Conservation (phyloP, 1,140 invertebrate species). For the Acyrthosiphon pisum region DNA sequence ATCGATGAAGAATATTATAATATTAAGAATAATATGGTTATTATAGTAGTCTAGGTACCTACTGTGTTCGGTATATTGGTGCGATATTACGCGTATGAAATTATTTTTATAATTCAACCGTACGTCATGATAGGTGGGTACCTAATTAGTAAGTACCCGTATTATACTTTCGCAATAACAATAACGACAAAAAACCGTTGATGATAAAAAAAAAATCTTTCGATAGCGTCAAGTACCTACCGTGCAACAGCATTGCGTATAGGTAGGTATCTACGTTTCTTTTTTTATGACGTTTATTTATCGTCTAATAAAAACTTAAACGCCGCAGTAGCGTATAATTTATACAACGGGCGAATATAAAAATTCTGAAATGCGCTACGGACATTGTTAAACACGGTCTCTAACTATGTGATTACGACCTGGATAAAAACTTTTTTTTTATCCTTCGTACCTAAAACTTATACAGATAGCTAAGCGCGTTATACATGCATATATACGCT, state of each 20-base stretch:
- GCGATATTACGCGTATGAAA: background rate
- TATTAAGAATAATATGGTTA: background rate
- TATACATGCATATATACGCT: background rate
- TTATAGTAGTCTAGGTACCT: background rate
- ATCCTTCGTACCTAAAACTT: conserved; percentile 24
- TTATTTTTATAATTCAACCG: background rate
- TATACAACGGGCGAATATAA: conserved; percentile 22
- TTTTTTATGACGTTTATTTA: conserved; percentile 39
- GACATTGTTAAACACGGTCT: conserved; percentile 35
- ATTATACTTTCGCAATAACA: background rate
- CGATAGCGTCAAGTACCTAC: background rate
- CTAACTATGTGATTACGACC: conserved; percentile 40
- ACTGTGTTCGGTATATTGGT: background rate
- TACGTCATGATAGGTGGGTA: background rate
- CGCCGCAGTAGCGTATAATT: conserved; percentile 22
- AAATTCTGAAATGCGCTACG: conserved; percentile 26
- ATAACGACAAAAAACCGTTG: background rate
- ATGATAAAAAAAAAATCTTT: background rate
- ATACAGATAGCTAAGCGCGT: background rate
- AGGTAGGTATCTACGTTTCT: background rate
- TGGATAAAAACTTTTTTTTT: conserved; percentile 35
- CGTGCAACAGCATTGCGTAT: background rate
- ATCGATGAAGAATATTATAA: background rate
- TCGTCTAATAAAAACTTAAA: conserved; percentile 36
- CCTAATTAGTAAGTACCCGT: background rate